Percentiles rank a stretch among this genome's conserved stretches.
phyloP scores from a whole-genome alignment of 2,888 invertebrate species.

The Dioctria rufipes region DNA sequence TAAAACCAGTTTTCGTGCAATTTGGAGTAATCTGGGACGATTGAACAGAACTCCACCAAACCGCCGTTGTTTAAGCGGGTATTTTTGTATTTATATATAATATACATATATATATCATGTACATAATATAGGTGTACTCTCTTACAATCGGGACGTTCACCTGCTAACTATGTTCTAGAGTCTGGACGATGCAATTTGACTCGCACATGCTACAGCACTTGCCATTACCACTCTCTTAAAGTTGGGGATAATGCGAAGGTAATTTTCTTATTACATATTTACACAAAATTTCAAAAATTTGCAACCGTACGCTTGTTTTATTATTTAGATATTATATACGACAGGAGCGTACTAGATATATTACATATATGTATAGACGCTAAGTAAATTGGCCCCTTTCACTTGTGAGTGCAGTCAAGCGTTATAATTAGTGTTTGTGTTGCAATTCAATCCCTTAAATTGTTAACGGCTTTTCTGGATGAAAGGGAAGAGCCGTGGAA shows the following conservation, averaged over 20 bases:
- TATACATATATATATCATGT: no score
- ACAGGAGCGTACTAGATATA: no score
- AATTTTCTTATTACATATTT: background rate
- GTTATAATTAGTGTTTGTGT: background rate
- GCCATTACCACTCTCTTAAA: background rate
- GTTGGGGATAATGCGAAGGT: conserved; percentile 21
- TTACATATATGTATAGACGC: background rate
- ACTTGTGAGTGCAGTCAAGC: conserved; percentile 1
- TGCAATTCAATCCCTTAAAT: background rate
- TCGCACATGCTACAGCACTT: conserved; percentile 12
- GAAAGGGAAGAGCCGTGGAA: no score
- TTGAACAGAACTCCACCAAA: conserved; percentile 5
- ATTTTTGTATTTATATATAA: background rate
- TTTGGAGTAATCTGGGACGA: conserved; percentile 34
- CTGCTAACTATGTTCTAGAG: background rate
- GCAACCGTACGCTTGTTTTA: background rate
- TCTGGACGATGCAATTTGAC: conserved; percentile 14
- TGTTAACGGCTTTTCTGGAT: no score
- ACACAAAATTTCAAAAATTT: conserved; percentile 5
- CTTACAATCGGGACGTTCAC: background rate
- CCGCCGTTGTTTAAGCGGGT: conserved; percentile 24
- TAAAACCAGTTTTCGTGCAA: conserved; percentile 14
- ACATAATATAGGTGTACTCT: no score
- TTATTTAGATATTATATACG: background rate
- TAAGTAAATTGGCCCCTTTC: conserved; percentile 16